phyloP scores from a whole-genome alignment of 2,888 invertebrate genomes.

The Chromoteleia sp. region DNA sequence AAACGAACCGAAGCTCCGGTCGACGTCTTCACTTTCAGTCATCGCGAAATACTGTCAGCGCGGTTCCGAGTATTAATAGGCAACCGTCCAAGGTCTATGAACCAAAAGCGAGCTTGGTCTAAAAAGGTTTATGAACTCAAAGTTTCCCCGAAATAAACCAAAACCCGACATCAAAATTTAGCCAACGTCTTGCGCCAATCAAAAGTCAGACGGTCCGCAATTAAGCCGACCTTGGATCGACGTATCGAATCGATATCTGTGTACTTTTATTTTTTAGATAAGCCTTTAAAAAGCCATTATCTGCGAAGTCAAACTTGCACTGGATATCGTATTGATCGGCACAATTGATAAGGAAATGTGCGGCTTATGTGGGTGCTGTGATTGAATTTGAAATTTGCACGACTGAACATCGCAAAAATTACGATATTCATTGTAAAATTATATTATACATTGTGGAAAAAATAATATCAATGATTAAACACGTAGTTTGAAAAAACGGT shows the following conservation, averaged over 20 bases:
- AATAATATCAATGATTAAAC: too few species aligned
- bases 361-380: not conserved
- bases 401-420: too few species aligned
- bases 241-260: conserved; percentile 25
- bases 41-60: conserved; percentile 28
- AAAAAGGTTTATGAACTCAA: conserved; percentile 60
- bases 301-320: conserved; percentile 17
- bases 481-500: too few species aligned
- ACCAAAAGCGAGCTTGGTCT: conserved; percentile 52
- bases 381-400: not conserved
- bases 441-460: too few species aligned
- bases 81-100: conserved; percentile 60
- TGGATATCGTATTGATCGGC: conserved; percentile 4
- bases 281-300: conserved; percentile 28
- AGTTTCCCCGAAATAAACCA: conserved; percentile 44
- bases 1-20: too few species aligned
- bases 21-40: conserved; percentile 1
- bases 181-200: not conserved
- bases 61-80: conserved; percentile 45
- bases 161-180: conserved; percentile 8
- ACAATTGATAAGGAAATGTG: conserved; percentile 1
- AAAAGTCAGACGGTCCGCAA: conserved; percentile 11
- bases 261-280: conserved; percentile 33
- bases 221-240: conserved; percentile 26
- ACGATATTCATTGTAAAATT: too few species aligned